These are phyloP conservation scores for Tragelaphus buxtoni DNA, from an alignment of 2,113 vertebrate genomes.

Conservation along the genomic window DNA sequence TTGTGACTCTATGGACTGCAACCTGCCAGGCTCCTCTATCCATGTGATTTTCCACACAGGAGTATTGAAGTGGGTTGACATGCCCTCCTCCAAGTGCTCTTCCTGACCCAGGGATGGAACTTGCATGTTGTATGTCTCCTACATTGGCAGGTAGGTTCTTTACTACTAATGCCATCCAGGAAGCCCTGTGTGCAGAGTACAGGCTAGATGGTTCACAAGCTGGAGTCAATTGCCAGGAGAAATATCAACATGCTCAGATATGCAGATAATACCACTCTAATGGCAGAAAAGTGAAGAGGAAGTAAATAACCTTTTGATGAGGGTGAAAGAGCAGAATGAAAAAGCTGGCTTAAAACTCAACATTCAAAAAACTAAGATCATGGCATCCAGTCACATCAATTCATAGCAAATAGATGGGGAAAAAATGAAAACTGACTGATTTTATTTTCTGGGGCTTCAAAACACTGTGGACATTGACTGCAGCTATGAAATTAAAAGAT, in stretches of 20 bases:
- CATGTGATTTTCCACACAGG: background rate
- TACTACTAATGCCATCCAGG: background rate
- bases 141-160: background rate
- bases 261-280: background rate
- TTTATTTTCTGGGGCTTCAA: background rate
- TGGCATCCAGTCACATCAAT: background rate
- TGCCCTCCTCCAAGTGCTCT: background rate
- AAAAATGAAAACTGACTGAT: background rate
- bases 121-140: background rate
- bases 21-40: background rate
- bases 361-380: background rate
- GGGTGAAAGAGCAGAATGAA: background rate
- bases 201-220: background rate
- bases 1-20: background rate
- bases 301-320: background rate
- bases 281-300: background rate
- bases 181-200: background rate
- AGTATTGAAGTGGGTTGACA: background rate
- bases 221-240: background rate
- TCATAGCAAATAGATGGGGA: background rate
- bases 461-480: background rate
- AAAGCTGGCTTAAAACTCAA: background rate
- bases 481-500: background rate
- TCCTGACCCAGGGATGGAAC: background rate
- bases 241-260: background rate